Evolutionary conservation across 2,888 invertebrate genomes (phyloP), one percentile per base, ranked within the genome.

Genomic region (Hydrotaea cyrtoneurina): DNA sequence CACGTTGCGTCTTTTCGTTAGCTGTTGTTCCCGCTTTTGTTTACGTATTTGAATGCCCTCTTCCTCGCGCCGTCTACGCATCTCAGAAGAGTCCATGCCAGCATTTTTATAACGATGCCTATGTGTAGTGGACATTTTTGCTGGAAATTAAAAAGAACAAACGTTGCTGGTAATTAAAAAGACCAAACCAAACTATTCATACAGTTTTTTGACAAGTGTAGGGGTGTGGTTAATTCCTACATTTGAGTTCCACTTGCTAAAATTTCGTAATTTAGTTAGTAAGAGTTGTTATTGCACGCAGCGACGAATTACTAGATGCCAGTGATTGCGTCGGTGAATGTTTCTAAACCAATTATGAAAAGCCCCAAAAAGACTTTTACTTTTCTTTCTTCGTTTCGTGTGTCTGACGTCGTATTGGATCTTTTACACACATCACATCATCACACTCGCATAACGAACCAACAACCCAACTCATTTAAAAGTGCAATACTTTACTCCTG

Each of bases 11-110:
- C 98, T 94, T 93, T 98, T 98, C 86, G 97, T 97, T 50, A 98
- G 93, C 92, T 98, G 98, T 91, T 98, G 97, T 92, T 99, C 99
- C 85, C 98, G 93, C 93, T 98, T 98, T 89, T 98, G 98, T 94
- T 99, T 99, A 75, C 99, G 93, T 71, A 99, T 93, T 90, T 99
- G 98, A 36, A 99, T 97, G 31, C 98, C 98, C 92, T 98, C 98
- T 90, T 99, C 99, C 92, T 99, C 99, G 57, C 99, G 94, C 55
- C 98, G 94, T 75, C 98, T 95, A 71, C 99, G 94, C 88, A 98
- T 93, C 93, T 99, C 98, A 87, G 98, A 96, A 4, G 97, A 96
- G 93, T 98, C 98, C 88, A 98, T 93, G 1, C 97, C 98, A 86
- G 95, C 95, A 94, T 98, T 98, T 95, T 99, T 98, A 92, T 98